A percentile compares a stretch with the other conserved stretches of the same genome.
phyloP scores from a whole-genome alignment of 2,797 vertebrate species.

The Pangasius macronema region DNA sequence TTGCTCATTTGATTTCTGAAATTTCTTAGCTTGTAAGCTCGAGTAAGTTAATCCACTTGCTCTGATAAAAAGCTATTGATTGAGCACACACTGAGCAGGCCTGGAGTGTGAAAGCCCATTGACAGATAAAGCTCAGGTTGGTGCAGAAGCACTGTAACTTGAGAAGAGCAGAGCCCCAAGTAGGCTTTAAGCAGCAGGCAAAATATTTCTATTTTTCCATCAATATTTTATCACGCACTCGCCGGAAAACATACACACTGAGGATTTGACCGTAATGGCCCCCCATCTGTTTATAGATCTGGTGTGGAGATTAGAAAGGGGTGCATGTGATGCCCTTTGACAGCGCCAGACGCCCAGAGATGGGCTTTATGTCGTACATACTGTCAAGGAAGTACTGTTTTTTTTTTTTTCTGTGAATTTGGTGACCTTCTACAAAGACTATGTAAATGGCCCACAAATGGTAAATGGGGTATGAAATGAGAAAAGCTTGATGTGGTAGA shows the following conservation, averaged over 20 bases:
- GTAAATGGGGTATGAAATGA: constrained; percentile 48
- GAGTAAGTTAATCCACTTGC: constrained; percentile 33
- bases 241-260: constrained; percentile 74
- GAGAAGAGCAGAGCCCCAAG: constrained; percentile 68
- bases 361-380: constrained; percentile 16
- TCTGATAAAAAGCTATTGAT: constrained; percentile 71
- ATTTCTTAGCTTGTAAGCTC: constrained; percentile 20
- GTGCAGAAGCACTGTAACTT: constrained; percentile 67
- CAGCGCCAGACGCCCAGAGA: constrained; percentile 63
- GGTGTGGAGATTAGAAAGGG: constrained; percentile 58
- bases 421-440: constrained; percentile 7
- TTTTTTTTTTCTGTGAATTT: neutral
- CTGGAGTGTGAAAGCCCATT: constrained; percentile 59
- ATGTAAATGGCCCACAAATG: constrained; percentile 35
- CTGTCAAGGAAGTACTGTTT: constrained; percentile 55
- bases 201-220: constrained; percentile 87
- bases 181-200: constrained; percentile 76
- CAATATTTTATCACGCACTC: constrained; percentile 83
- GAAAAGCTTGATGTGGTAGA: constrained; percentile 14
- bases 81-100: constrained; percentile 52
- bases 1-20: neutral
- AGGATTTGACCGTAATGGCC: constrained; percentile 76
- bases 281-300: constrained; percentile 80
- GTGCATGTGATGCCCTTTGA: constrained; percentile 75
- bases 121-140: constrained; percentile 56